Evolutionary conservation across 1,140 invertebrate species (phyloP), one percentile per base, ranked within the genome.

Genomic region (Bombus polaris): DNA sequence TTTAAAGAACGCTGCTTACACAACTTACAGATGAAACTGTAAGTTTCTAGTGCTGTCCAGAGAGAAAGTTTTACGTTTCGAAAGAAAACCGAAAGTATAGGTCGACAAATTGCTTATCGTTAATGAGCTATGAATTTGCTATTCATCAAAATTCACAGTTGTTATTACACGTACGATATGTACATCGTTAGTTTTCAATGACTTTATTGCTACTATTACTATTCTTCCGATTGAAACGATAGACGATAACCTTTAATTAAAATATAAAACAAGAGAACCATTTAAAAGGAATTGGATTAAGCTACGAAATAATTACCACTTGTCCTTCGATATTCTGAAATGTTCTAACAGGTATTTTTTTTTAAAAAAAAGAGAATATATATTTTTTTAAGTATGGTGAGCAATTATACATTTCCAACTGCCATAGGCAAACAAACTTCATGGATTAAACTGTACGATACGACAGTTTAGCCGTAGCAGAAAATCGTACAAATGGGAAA

Each of bases 151-250:
- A 62, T 66, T 32, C 62, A 2, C n/a, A 6, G 0, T 22, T 53
- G 5, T 53, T 22, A 18, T 53, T 53, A 8, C 5, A 53, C 47
- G 18, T 8, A 22, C 18, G 18, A 0, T 53, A 8, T 22, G 47
- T 22, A 15, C 13, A 18, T 35, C 32, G n/a, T 32, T 35, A 32
- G 15, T 66, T 32, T 66, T 32, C 62, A 35, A 18, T 18, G 13
- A 8, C 2, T 18, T 32, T 32, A 0, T 32, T 15, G 5, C 2
- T 18, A 0, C n/a, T 2, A 1, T 28, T 12, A 4, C 0, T 32
- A 13, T 1, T 1, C 10, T n/a, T 28, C 1, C 28, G 25, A 12
- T 62, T 4, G 0, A 62, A 13, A 62, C 57, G 28, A 62, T 3
- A 62, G 12, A n/a, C 28, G 28, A 62, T 12, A 28, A 12, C 12